Percentiles rank a stretch among this genome's conserved stretches.
Conservation (phyloP, 2,888 invertebrate genomes). For the Drosophila nr. perissopoda region DNA sequence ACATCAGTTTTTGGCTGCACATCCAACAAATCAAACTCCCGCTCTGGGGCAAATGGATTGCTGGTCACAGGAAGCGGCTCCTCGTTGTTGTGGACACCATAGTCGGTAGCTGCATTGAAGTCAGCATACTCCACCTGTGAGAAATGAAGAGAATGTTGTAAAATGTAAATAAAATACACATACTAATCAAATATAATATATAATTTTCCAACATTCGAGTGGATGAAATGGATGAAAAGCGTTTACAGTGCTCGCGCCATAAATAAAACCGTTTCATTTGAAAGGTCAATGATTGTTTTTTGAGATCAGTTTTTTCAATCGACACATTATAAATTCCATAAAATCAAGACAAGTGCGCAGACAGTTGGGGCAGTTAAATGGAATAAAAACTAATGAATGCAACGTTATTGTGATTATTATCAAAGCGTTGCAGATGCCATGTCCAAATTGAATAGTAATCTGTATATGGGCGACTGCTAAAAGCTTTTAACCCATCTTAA, state of each 20-base stretch:
- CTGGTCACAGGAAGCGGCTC: conserved; percentile 13
- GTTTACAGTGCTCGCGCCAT: neutral
- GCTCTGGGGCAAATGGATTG: conserved; percentile 52
- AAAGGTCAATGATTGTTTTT: neutral
- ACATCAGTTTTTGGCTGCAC: conserved; percentile 22
- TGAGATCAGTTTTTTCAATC: neutral
- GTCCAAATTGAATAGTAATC: neutral
- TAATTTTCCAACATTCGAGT: neutral
- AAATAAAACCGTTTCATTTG: neutral
- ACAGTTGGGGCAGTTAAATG: neutral
- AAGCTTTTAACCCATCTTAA: conserved; percentile 30
- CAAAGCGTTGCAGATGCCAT: neutral
- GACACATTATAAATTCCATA: neutral
- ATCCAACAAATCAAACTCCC: conserved; percentile 9
- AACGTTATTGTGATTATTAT: neutral
- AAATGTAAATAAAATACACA: neutral
- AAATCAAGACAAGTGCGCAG: neutral
- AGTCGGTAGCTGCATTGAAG: conserved; percentile 64
- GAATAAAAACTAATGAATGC: neutral
- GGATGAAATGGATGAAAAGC: neutral
- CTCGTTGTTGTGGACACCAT: conserved; percentile 43
- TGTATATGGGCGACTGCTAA: conserved; percentile 16
- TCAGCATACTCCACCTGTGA: conserved; percentile 77
- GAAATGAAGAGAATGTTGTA: conserved; percentile 18
- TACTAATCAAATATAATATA: neutral